Conservation (phyloP, 2,888 invertebrate genomes). For the Drosophila monieri region DNA sequence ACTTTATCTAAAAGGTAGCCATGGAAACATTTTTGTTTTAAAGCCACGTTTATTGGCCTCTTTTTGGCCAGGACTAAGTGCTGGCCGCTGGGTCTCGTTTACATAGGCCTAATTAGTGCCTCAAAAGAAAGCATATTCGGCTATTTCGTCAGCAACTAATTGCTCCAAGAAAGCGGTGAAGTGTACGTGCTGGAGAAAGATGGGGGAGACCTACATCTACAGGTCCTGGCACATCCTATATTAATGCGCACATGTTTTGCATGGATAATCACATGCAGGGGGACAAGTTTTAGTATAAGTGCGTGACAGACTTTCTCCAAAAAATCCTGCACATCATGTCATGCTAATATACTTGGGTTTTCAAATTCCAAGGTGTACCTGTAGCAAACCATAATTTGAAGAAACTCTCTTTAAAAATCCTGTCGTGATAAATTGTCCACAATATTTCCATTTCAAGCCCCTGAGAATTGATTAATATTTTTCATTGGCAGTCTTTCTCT, state of each 20-base stretch:
- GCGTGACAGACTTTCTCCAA: conserved; percentile 26
- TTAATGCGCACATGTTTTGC: conserved; percentile 80
- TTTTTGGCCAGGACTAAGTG: conserved; percentile 32
- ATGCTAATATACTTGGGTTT: conserved; percentile 16
- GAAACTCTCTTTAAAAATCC: background rate
- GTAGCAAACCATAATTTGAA: no score
- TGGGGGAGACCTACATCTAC: conserved; percentile 8
- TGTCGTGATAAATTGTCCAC: conserved; percentile 60
- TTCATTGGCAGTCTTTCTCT: conserved; percentile 45
- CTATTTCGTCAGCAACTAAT: conserved; percentile 30
- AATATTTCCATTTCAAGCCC: conserved; percentile 62
- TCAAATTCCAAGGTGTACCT: conserved; percentile 1
- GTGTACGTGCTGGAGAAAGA: conserved; percentile 14
- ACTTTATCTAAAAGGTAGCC: background rate
- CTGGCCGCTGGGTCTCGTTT: conserved; percentile 29
- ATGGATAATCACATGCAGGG: conserved; percentile 67
- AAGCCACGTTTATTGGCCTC: conserved; percentile 43
- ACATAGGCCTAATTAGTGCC: conserved; percentile 34
- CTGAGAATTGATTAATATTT: conserved; percentile 54
- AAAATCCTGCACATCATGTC: conserved; percentile 23
- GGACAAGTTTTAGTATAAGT: conserved; percentile 19
- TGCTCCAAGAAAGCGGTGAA: conserved; percentile 21
- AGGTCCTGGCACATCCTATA: conserved; percentile 65
- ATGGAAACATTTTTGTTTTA: conserved; percentile 4
- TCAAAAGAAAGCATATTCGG: conserved; percentile 26